phyloP scores from a whole-genome alignment of 2,797 vertebrate genomes.

The Enteromius viviparus region DNA sequence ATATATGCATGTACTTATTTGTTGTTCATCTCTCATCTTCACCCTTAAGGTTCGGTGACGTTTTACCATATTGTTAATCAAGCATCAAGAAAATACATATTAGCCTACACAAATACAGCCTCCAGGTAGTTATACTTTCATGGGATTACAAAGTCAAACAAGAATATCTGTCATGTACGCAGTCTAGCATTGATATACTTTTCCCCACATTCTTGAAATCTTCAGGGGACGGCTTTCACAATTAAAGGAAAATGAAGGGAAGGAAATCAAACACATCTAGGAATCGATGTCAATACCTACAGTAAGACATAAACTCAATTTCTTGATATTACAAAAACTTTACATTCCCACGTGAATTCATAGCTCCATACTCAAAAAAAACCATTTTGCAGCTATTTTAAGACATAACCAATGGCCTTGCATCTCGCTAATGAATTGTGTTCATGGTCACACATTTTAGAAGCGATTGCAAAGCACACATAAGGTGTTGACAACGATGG shows the following conservation, averaged over 20 bases:
- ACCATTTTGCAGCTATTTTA: conserved; percentile 14
- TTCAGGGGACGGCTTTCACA: conserved; percentile 30
- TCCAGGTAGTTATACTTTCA: conserved; percentile 25
- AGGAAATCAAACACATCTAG: conserved; percentile 36
- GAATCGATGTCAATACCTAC: conserved; percentile 25
- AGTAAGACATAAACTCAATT: neutral
- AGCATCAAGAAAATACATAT: conserved; percentile 13
- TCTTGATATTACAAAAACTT: conserved; percentile 14
- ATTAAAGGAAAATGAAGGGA: conserved; percentile 30
- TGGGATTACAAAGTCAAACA: conserved; percentile 42
- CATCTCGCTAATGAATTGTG: conserved; percentile 17
- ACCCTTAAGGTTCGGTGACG: conserved; percentile 18
- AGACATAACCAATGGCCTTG: conserved; percentile 6
- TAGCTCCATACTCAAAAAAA: neutral
- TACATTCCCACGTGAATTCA: neutral
- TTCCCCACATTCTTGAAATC: conserved; percentile 9
- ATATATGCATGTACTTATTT: conserved; percentile 14
- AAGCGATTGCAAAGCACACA: conserved; percentile 9
- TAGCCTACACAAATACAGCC: conserved; percentile 23
- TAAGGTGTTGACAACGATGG: conserved; percentile 29
- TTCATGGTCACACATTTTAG: conserved; percentile 30
- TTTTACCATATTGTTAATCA: conserved; percentile 33
- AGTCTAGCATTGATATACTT: conserved; percentile 20
- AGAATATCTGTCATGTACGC: conserved; percentile 36
- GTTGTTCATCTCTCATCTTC: conserved; percentile 11